These are phyloP conservation scores for Chrysomallon squamiferum DNA, from an alignment of 1,140 invertebrate species.

Conservation along the genomic window DNA sequence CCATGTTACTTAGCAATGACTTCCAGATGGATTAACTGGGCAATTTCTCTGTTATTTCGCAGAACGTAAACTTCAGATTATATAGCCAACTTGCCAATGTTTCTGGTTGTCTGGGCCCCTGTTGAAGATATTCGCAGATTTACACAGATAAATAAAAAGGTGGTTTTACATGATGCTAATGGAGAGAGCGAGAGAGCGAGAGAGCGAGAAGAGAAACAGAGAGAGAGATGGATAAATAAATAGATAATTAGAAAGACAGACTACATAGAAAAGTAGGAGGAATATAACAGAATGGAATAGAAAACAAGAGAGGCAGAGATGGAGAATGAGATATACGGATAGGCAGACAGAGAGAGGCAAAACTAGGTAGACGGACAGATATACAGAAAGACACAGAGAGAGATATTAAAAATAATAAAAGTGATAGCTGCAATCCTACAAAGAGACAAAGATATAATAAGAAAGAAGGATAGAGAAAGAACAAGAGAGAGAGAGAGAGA, in stretches of 20 bases:
- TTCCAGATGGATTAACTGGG: no score
- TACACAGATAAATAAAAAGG: no score
- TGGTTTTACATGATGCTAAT: no score
- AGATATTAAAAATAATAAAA: not conserved
- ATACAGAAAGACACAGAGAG: not conserved
- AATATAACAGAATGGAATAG: not conserved
- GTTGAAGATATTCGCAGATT: not conserved
- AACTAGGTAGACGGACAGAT: slow-evolving; percentile 1
- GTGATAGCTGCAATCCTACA: not conserved
- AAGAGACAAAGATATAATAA: not conserved
- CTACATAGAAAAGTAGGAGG: not conserved
- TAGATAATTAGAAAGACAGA: not conserved
- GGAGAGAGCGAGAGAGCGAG: slow-evolving; percentile 4
- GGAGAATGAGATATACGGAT: slow-evolving; percentile 1
- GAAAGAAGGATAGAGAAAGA: no score
- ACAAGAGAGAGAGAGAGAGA: no score
- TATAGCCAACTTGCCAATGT: no score
- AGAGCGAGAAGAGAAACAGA: not conserved
- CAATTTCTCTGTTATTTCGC: no score
- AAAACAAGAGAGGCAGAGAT: not conserved
- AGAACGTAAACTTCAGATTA: not conserved
- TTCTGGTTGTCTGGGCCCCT: not conserved
- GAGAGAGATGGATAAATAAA: not conserved
- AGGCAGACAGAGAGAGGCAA: not conserved
- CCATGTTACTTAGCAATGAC: no score